Evolutionary conservation across 2,888 invertebrate species (phyloP), one percentile per base, ranked within the genome.

Genomic region (Eupithecia dodoneata): DNA sequence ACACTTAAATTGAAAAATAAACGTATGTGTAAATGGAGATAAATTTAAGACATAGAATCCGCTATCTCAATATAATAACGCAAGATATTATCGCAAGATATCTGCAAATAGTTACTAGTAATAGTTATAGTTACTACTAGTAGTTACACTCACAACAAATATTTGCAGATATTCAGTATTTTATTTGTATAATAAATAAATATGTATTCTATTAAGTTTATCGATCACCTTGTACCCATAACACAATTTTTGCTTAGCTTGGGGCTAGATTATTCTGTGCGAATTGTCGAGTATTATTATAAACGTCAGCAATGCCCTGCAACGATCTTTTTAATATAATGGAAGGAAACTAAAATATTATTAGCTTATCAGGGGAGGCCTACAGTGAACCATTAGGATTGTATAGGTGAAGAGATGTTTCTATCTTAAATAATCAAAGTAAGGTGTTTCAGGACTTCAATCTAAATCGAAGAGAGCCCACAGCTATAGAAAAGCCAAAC

Each of bases 1-100:
- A n/a, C 52, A 72, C 15, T 44, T 45, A 49, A 44, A 2, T 42
- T 18, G n/a, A 55, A 69, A 55, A 73, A 69, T 73, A 47, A 4
- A 30, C 4, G 12, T 30, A 63, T 18, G 12, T 66, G 2, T 15
- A 65, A 41, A 65, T 41, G 4, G 5, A 15, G 3, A 66, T 42
- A 42, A 13, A 15, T 3, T 42, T 3, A 2, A 41, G 42, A 13
- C n/a, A 7, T 18, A 59, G 18, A 15, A 55, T n/a, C 15, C 52
- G 4, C 6, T 52, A 52, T 52, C 52, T 55, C n/a, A n/a, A 15
- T 7, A 7, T n/a, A 55, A 55, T 55, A n/a, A 52, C 4, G 52
- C n/a, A 55, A 55, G 3, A 30, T 30, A 30, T 30, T 30, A 30
- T 30, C 30, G 30, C 30, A 30, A 30, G 30, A 30, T 30, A 30